Evolutionary conservation across 2,888 invertebrate genomes (phyloP), one percentile per base, ranked within the genome.

Genomic region (Lepidocyrtoides sp.): DNA sequence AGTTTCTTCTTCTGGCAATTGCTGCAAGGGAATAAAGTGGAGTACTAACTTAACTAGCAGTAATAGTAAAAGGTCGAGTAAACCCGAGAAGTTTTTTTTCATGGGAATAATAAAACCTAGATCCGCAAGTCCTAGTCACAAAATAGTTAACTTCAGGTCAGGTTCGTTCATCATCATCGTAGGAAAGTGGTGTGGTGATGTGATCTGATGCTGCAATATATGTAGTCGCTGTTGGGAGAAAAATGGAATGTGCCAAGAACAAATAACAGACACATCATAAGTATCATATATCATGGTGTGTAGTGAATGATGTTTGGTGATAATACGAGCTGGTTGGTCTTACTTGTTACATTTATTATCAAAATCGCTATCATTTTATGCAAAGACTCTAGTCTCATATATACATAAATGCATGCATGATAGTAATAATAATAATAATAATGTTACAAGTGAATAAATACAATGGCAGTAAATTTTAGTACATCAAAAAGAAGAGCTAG

Each of bases 61-160:
- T 36, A 26, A 17, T 66, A 88, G 63, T 54, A 89, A 91, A 91
- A 91, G 88, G 91, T 91, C 88, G 88, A 85, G 36, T 69, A 83
- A 83, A 83, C 51, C 91, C 88, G 88, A 87, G 90, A 29, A 41
- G 60, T 79, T 89, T 87, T 85, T 85, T 88, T 91, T 89, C 91
- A 91, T 91, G 91, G 91, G 91, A 91, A 91, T 89, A 89, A 83
- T 84, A 91, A 91, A 91, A 91, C 91, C 91, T 91, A 91, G 91
- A 91, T 91, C 88, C 88, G 81, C 91, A 84, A 72, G 72, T 89
- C 77, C 66, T 82, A 69, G 51, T 51, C 69, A 69, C 79, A 63
- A 41, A 84, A 83, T 63, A 54, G 86, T 63, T 86, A 72, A 82
- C 87, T 84, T 69, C 69, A 91, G 91, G 91, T 91, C 91, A 91